phyloP scores from a whole-genome alignment of 2,888 invertebrate genomes.

The Pyralis farinalis region DNA sequence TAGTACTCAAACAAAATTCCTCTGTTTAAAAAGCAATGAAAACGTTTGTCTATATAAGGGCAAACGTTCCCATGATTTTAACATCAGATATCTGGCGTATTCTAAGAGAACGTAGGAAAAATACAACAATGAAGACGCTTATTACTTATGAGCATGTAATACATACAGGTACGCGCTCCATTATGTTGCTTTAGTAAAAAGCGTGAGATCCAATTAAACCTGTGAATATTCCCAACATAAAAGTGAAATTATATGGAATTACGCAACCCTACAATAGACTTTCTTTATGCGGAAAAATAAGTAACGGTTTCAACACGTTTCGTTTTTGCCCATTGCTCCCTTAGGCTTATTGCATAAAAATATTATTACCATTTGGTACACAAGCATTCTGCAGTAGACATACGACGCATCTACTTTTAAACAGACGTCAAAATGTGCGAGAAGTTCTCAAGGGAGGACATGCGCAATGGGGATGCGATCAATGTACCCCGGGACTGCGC shows the following conservation, averaged over 20 bases:
- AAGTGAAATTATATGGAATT: slow-evolving; percentile 8
- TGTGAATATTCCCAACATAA: slow-evolving; percentile 14
- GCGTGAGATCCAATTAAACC: slow-evolving; percentile 28
- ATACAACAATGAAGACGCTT: slow-evolving; percentile 21
- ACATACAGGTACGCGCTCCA: slow-evolving; percentile 24
- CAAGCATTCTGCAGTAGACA: slow-evolving; percentile 16
- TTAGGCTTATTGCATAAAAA: slow-evolving; percentile 1
- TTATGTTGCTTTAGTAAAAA: slow-evolving; percentile 25
- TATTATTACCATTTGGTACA: slow-evolving; percentile 1
- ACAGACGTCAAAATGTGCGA: slow-evolving; percentile 63
- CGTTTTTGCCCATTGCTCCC: no score
- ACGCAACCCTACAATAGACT: slow-evolving; percentile 5
- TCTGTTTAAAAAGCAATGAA: no score
- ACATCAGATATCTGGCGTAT: neutral
- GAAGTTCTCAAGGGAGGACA: slow-evolving; percentile 48
- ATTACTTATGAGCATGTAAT: no score
- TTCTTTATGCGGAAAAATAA: slow-evolving; percentile 4
- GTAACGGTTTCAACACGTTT: neutral
- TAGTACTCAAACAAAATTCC: no score
- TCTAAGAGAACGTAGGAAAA: slow-evolving; percentile 15
- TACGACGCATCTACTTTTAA: slow-evolving; percentile 20
- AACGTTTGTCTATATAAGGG: no score
- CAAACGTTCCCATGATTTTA: neutral
- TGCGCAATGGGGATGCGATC: slow-evolving; percentile 71
- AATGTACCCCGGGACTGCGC: slow-evolving; percentile 72